Evolutionary conservation across 2,113 vertebrate genomes (phyloP), one percentile per base, ranked within the genome.

Genomic region (Paradisaea rubra): DNA sequence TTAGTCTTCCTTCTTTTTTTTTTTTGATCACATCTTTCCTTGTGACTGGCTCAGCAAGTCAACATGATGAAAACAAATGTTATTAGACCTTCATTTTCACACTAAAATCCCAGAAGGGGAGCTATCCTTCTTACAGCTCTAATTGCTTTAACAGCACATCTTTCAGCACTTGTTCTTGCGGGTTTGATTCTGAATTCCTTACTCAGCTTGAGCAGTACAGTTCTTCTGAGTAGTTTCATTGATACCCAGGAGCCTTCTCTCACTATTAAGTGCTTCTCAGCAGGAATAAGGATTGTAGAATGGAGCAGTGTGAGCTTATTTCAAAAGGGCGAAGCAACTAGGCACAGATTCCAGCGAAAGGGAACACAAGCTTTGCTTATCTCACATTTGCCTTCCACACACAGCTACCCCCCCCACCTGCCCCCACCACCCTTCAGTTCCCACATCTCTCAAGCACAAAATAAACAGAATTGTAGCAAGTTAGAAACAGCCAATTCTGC

Each of bases 61-160:
- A 74, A 63, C 54, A 49, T 21, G 59, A 91, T 52, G 74, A 95
- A 94, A 93, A 94, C 66, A 39, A 81, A 93, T 76, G 35, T 69
- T 91, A 86, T 92, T 81, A 90, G 74, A 35, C 60, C 16, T 86
- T 86, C 20, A 24, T 89, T 83, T 96, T 93, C 74, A 72, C 74
- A 77, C 68, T 57, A 70, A 82, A 93, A 61, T 86, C 85, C 68
- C 22, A 0, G 76, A 91, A 90, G 60, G 49, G 31, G 27, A 87
- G 54, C 23, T 76, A 50, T 68, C 54, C 73, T 54, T 41, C 63
- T 90, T 90, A 50, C 49, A 72, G 42, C n/a, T 88, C 60, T 94
- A 88, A 92, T 88, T 95, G 71, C 21, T 88, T 91, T 94, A 96
- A 45, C 44, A 82, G 52, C 33, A 39, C 22, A 74, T 73, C 54